Conservation (phyloP, 1,140 invertebrate genomes). For the Drosophila funebris region DNA sequence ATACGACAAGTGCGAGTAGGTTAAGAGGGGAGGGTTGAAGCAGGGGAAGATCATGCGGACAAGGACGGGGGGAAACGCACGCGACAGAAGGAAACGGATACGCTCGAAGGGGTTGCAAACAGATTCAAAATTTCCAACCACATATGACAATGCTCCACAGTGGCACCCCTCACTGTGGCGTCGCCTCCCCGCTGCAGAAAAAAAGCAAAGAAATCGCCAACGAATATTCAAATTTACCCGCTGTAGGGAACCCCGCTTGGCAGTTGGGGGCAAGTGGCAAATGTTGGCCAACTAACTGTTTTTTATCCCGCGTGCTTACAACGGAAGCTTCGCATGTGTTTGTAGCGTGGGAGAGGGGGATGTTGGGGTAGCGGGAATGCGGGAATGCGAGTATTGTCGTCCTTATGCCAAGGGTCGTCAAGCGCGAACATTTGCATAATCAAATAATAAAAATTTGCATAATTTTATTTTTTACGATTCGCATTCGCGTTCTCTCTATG, state of each 20-base stretch:
- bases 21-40: not conserved
- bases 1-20: conserved; percentile 65
- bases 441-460: conserved; percentile 84
- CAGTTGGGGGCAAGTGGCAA: conserved; percentile 1
- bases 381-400: conserved; percentile 67
- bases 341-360: conserved; percentile 7
- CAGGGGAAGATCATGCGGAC: not conserved
- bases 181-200: not conserved
- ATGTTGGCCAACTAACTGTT: conserved; percentile 67
- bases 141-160: conserved; percentile 79
- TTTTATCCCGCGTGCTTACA: conserved; percentile 34
- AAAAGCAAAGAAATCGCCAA: conserved; percentile 35
- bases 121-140: conserved; percentile 83
- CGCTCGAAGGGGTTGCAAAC: conserved; percentile 82
- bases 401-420: conserved; percentile 84
- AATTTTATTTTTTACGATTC: conserved; percentile 83
- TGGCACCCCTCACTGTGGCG: conserved; percentile 44
- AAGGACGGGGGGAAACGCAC: conserved; percentile 54
- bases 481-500: conserved; percentile 34
- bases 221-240: conserved; percentile 72
- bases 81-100: conserved; percentile 82
- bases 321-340: conserved; percentile 57
- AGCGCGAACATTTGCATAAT: conserved; percentile 83
- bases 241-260: conserved; percentile 38
- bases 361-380: not conserved